Percentiles rank a stretch among this genome's conserved stretches.
These are phyloP conservation scores for Sebastes oblongus DNA, from an alignment of 2,797 vertebrate genomes.

Conservation along the genomic window DNA sequence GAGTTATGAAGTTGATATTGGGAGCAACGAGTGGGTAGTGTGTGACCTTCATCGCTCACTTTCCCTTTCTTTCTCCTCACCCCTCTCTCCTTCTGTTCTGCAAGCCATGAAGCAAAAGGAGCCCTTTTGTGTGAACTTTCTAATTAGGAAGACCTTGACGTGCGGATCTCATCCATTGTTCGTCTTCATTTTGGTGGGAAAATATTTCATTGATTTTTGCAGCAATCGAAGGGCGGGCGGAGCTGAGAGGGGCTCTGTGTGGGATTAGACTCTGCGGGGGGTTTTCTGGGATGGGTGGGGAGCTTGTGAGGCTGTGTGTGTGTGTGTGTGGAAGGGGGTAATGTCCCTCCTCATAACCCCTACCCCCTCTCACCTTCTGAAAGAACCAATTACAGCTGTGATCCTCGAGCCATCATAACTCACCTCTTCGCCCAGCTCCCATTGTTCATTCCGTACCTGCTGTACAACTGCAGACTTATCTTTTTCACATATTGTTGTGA, in stretches of 20 bases:
- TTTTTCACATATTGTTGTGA: background rate
- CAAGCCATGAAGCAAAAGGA: conserved; percentile 57
- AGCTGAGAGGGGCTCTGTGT: conserved; percentile 74
- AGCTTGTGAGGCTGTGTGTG: conserved; percentile 18
- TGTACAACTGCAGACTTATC: conserved; percentile 6
- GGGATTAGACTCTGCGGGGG: conserved; percentile 83
- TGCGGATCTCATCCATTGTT: conserved; percentile 74
- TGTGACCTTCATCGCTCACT: conserved; percentile 71
- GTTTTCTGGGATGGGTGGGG: conserved; percentile 64
- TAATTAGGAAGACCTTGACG: conserved; percentile 83
- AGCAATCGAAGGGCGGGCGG: conserved; percentile 73
- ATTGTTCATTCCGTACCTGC: conserved; percentile 30
- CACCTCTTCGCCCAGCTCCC: conserved; percentile 23
- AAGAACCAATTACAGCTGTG: conserved; percentile 59
- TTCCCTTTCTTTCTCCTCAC: conserved; percentile 28
- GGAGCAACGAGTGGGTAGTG: conserved; percentile 52
- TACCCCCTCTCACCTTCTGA: conserved; percentile 44
- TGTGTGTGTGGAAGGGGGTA: conserved; percentile 2
- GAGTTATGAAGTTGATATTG: conserved; percentile 65
- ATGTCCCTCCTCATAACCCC: conserved; percentile 55
- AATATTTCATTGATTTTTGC: conserved; percentile 85
- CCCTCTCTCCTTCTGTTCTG: conserved; percentile 33
- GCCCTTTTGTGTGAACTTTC: conserved; percentile 76
- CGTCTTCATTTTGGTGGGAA: conserved; percentile 84
- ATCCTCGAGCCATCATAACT: conserved; percentile 41